A percentile compares a stretch with the other conserved stretches of the same genome.
phyloP scores from a whole-genome alignment of 23 tunicate species.

The Styela plicata region DNA sequence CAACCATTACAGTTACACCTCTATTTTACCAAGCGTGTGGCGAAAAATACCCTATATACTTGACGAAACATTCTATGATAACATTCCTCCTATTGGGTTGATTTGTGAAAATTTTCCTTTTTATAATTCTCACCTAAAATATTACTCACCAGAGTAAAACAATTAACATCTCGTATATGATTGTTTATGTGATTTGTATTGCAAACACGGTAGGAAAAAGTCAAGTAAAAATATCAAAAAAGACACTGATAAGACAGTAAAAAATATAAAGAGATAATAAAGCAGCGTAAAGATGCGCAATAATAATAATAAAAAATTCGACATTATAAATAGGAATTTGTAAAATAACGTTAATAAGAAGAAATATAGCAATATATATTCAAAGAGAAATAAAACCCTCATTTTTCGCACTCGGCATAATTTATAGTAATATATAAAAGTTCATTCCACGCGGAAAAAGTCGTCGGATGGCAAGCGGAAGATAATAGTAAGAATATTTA shows the following conservation, averaged over 20 bases:
- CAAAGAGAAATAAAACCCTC: neutral
- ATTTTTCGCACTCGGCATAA: neutral
- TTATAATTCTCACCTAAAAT: too few relatives aligned
- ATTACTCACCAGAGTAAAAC: neutral
- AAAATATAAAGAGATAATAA: neutral
- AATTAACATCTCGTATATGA: neutral
- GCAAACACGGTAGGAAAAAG: neutral
- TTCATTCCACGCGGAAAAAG: neutral
- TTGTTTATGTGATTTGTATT: neutral
- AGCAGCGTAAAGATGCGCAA: neutral
- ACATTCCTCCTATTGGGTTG: too few relatives aligned
- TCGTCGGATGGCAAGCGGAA: neutral
- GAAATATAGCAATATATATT: too few relatives aligned
- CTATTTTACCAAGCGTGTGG: neutral
- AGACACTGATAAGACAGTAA: neutral
- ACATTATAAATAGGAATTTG: neutral
- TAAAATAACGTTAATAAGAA: neutral
- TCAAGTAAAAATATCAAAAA: too few relatives aligned
- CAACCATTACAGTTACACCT: neutral
- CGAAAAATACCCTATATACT: too few relatives aligned
- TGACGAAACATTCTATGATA: too few relatives aligned
- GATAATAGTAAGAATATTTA: too few relatives aligned
- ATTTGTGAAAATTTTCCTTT: too few relatives aligned
- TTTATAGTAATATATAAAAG: neutral
- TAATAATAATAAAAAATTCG: too few relatives aligned